A percentile compares a stretch with the other conserved stretches of the same genome.
phyloP scores from a whole-genome alignment of 2,888 invertebrate species.

The Antheraea yamamai region DNA sequence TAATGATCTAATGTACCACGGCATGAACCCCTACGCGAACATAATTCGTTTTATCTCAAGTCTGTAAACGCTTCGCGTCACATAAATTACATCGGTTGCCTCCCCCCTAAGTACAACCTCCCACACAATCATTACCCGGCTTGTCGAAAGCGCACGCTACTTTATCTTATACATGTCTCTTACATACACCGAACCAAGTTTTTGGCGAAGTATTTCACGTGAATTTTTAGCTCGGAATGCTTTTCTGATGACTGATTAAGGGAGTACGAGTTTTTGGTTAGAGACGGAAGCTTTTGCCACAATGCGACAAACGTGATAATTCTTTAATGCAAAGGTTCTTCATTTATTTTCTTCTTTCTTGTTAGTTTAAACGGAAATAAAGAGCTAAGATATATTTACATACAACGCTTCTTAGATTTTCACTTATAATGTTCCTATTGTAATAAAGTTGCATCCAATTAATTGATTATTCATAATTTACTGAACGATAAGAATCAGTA shows the following conservation, averaged over 20 bases:
- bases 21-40: constrained; percentile 16
- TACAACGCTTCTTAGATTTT: too few relatives aligned
- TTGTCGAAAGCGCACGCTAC: constrained; percentile 16
- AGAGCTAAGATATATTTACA: too few relatives aligned
- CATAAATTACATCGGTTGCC: constrained; percentile 34
- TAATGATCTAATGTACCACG: not conserved
- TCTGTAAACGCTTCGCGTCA: constrained; percentile 29
- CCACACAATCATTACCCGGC: constrained; percentile 15
- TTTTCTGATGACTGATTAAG: constrained; percentile 11
- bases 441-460: too few relatives aligned
- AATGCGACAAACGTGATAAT: not conserved
- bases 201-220: constrained; percentile 7
- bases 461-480: too few relatives aligned
- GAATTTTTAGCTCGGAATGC: not conserved
- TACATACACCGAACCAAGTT: constrained; percentile 4
- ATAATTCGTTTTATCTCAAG: constrained; percentile 36
- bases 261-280: not conserved
- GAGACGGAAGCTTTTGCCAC: not conserved
- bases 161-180: constrained; percentile 7
- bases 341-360: not conserved
- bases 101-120: constrained; percentile 24
- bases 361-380: not conserved
- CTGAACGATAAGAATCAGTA: too few relatives aligned
- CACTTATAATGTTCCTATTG: too few relatives aligned
- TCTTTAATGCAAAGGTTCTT: not conserved